A percentile compares a stretch with the other conserved stretches of the same genome.
Conservation (phyloP, 1,140 invertebrate genomes). For the Sinonovacula constricta region DNA sequence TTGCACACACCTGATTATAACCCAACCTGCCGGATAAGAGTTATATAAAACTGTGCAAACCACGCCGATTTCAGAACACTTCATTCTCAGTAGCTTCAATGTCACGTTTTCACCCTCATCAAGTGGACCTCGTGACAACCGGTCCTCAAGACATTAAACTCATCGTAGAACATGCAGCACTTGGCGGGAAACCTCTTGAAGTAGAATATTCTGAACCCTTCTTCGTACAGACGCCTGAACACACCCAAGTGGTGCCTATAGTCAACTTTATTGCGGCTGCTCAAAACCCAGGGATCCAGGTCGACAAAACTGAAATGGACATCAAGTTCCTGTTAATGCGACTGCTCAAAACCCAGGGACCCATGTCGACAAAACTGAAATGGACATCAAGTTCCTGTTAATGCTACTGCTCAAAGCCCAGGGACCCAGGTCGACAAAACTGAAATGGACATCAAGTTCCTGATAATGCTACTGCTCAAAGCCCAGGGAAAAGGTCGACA, state of each 20-base stretch:
- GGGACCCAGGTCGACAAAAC: constrained; percentile 19
- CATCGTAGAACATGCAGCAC: constrained; percentile 27
- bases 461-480: too few species aligned
- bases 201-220: constrained; percentile 36
- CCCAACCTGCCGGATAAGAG: too few species aligned
- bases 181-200: constrained; percentile 27
- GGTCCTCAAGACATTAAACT: constrained; percentile 6
- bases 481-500: too few species aligned
- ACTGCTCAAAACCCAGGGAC: too few species aligned
- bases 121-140: constrained; percentile 35
- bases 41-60: too few species aligned
- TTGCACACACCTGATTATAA: too few species aligned
- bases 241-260: constrained; percentile 26
- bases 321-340: too few species aligned
- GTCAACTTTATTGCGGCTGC: constrained; percentile 15
- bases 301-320: constrained; percentile 31
- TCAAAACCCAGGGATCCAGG: constrained; percentile 3
- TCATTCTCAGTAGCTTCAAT: too few species aligned
- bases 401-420: constrained; percentile 6
- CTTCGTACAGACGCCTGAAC: constrained; percentile 12
- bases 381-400: constrained; percentile 8
- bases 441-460: too few species aligned
- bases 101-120: too few species aligned
- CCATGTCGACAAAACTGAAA: too few species aligned
- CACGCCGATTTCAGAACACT: too few species aligned